Base-by-base conservation (phyloP, 53 echinoderm and acorn worm genomes). In the Luidia sarsii region DNA sequence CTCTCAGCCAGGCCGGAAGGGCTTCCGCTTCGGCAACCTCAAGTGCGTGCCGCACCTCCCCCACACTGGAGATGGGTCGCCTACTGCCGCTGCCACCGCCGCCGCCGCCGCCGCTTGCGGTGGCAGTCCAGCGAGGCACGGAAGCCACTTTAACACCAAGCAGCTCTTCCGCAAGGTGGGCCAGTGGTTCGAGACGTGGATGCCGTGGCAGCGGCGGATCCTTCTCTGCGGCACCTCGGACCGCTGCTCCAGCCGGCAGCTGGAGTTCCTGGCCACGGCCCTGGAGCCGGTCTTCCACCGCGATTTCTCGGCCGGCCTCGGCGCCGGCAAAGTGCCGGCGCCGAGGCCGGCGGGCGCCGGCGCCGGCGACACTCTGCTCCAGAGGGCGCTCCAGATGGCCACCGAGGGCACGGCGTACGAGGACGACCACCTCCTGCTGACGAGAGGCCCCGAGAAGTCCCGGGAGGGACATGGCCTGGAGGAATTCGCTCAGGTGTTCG, bases 161-260 rank as follows among this genome's bases (percentile, higher is more conserved):
- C 89, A 87, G 59, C 83, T 94, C 37, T 91, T 88, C 36, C 84
- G 80, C 35, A 89, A 84, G 33, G 81, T 99, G 15, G 89, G 84
- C 64, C 85, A 88, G 19, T 99, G 99, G 99, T 99, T 99, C 86
- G 91, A 91, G 62, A 86, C 70, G 18, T 99, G 99, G 92, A 94
- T 91, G 89, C 91, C 89, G n/a, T 91, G 91, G 91, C 99, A 99
- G 79, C 86, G 68, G 60, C 89, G 90, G 22, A 80, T 94, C 22
- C 28, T 99, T 39, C 80, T 99, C 14, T 99, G 99, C 75, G 93
- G 94, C 18, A 84, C 83, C 2, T 94, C 99, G 5, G 91, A 89
- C 67, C 74, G 94, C 14, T 94, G 93, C 68, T 89, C 91, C 64
- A 87, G 79, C 20, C 32, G 63, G 14, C 99, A 94, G 55, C 80